phyloP scores from a whole-genome alignment of 1,140 invertebrate genomes.

The Phocides pigmalion region DNA sequence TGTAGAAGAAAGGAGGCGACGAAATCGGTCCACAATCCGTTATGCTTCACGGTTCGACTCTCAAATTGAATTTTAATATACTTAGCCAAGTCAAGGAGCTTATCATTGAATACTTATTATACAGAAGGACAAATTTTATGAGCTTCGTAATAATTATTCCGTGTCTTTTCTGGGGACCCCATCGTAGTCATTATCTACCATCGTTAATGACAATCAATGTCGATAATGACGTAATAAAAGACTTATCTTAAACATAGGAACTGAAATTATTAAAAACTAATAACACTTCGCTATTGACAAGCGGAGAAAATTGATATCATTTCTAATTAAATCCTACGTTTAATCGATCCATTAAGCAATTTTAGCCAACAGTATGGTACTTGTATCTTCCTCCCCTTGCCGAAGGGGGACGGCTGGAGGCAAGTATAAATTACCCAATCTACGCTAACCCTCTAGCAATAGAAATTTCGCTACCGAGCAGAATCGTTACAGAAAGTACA shows the following conservation, averaged over 20 bases:
- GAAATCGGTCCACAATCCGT: constrained; percentile 75
- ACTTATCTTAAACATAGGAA: constrained; percentile 29
- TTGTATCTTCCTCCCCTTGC: constrained; percentile 60
- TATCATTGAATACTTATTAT: constrained; percentile 74
- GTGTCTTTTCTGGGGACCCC: not conserved
- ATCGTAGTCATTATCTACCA: not conserved
- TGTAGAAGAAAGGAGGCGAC: constrained; percentile 74
- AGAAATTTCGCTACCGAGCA: constrained; percentile 71
- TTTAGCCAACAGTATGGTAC: constrained; percentile 70
- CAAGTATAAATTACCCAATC: constrained; percentile 83
- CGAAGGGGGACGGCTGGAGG: constrained; percentile 57
- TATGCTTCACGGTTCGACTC: constrained; percentile 74
- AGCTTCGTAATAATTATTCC: constrained; percentile 54
- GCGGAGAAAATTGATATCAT: constrained; percentile 50
- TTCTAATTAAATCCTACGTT: constrained; percentile 57
- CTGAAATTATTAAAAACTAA: constrained; percentile 11
- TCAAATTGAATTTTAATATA: constrained; percentile 82
- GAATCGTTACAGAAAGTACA: constrained; percentile 69
- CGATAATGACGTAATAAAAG: constrained; percentile 12
- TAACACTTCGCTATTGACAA: constrained; percentile 20
- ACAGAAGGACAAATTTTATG: constrained; percentile 60
- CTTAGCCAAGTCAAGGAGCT: constrained; percentile 74
- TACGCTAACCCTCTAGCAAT: constrained; percentile 78
- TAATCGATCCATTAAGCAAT: constrained; percentile 77
- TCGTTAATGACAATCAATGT: not conserved